These are phyloP conservation scores for Cettia cetti DNA, from an alignment of 2,113 vertebrate genomes.

Conservation along the genomic window DNA sequence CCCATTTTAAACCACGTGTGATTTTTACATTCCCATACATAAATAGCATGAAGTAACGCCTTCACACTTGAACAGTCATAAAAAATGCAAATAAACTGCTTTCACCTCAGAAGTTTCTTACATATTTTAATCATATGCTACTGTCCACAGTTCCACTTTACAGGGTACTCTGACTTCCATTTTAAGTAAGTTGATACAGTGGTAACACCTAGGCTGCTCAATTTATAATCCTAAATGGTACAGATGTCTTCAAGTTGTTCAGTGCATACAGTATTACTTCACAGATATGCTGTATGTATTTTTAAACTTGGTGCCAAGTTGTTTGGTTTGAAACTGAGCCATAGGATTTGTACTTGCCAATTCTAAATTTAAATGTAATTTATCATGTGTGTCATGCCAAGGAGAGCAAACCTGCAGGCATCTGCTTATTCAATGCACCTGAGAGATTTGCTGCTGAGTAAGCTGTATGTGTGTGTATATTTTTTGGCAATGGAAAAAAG, in stretches of 20 bases:
- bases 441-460: not conserved
- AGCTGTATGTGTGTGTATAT: not conserved
- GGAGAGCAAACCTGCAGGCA: conserved; percentile 20
- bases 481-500: conserved; percentile 38
- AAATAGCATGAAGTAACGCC: not conserved
- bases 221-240: not conserved
- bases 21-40: not conserved
- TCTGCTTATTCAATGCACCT: conserved; percentile 16
- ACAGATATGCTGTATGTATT: not conserved
- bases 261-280: conserved; percentile 10
- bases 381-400: not conserved
- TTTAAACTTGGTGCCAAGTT: conserved; percentile 44
- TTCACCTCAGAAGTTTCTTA: not conserved
- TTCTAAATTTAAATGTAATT: conserved; percentile 56
- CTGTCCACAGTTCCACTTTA: not conserved
- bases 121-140: not conserved
- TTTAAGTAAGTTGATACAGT: not conserved
- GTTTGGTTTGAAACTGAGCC: conserved; percentile 39
- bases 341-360: conserved; percentile 21
- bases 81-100: not conserved
- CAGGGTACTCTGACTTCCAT: not conserved
- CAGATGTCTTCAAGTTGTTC: conserved; percentile 8
- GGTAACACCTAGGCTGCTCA: not conserved
- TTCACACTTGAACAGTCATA: not conserved
- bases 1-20: not conserved